phyloP scores from a whole-genome alignment of 2,113 vertebrate genomes.

The Gila orcuttii region DNA sequence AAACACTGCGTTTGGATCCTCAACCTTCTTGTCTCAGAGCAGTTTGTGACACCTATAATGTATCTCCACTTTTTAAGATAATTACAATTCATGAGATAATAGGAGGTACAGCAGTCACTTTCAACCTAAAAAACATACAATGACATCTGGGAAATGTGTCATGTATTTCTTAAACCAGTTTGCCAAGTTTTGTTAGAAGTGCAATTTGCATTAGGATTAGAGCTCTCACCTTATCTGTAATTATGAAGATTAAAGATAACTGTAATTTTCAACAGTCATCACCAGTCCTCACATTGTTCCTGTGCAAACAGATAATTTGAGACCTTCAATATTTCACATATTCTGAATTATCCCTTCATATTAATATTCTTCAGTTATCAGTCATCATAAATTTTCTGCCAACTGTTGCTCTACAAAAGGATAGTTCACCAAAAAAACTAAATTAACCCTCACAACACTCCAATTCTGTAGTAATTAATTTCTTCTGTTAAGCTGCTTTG shows the following conservation, averaged over 20 bases:
- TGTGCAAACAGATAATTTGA: conserved; percentile 24
- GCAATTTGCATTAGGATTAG: conserved; percentile 23
- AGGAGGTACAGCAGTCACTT: background rate
- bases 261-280: background rate
- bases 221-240: conserved; percentile 18
- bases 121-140: background rate
- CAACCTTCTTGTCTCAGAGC: too few species aligned
- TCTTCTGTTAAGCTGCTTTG: background rate
- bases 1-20: too few species aligned
- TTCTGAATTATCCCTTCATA: conserved; percentile 4
- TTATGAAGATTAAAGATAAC: conserved; percentile 17
- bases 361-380: background rate
- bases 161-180: background rate
- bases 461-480: too few species aligned
- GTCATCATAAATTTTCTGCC: background rate
- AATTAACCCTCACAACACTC: too few species aligned
- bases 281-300: background rate
- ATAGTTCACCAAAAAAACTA: too few species aligned
- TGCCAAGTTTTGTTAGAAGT: conserved; percentile 29
- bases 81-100: background rate
- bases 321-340: background rate
- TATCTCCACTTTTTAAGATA: background rate
- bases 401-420: background rate
- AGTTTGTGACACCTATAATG: too few species aligned
- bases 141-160: background rate